Conservation (phyloP, 2,797 vertebrate genomes). For the Rhabdophis nuchalis region DNA sequence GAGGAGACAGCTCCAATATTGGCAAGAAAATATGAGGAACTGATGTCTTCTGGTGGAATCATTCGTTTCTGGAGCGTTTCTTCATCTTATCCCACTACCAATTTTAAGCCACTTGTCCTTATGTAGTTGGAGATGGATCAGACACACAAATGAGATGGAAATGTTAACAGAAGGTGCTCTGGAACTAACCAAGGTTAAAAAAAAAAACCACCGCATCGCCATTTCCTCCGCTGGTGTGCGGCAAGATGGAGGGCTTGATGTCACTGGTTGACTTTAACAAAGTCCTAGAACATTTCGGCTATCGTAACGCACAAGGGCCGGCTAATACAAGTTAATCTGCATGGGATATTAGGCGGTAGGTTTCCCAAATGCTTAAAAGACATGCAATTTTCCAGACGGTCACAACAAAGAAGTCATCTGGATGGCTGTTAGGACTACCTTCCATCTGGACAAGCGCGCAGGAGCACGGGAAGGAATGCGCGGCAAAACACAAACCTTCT, state of each 20-base stretch:
- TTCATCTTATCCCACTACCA: constrained; percentile 21
- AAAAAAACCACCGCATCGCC: too few relatives aligned
- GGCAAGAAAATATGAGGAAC: background rate
- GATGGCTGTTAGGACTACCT: constrained; percentile 17
- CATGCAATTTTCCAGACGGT: constrained; percentile 9
- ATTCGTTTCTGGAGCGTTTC: background rate
- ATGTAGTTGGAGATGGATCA: background rate
- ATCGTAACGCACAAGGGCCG: constrained; percentile 34
- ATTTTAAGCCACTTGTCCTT: constrained; percentile 1
- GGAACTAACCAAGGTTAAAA: background rate
- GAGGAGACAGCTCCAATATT: background rate
- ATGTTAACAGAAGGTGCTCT: constrained; percentile 9
- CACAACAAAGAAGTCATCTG: constrained; percentile 38
- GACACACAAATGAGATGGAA: constrained; percentile 8
- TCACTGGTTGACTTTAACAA: constrained; percentile 29
- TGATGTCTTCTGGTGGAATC: constrained; percentile 28
- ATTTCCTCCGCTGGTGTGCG: background rate
- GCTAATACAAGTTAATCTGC: background rate
- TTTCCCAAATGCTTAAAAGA: constrained; percentile 29
- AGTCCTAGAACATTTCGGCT: background rate
- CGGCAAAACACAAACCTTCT: constrained; percentile 84
- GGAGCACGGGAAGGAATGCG: constrained; percentile 35
- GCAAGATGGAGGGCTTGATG: constrained; percentile 22
- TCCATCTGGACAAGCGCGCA: constrained; percentile 52
- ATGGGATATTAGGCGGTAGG: constrained; percentile 1